These are phyloP conservation scores for Brevimyrus niger DNA, from an alignment of 2,113 vertebrate genomes.

Conservation along the genomic window DNA sequence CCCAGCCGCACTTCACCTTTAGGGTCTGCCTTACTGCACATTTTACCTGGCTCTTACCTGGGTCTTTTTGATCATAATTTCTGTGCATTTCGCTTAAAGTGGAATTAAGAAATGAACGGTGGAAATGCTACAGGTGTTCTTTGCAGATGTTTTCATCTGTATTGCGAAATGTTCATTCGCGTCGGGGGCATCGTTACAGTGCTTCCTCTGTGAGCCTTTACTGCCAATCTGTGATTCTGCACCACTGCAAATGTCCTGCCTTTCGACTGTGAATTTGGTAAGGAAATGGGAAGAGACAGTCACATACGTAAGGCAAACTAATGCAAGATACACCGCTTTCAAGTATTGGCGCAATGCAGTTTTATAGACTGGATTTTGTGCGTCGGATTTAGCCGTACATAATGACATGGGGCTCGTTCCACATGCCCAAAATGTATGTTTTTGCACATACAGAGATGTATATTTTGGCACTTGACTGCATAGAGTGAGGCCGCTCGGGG, in stretches of 20 bases:
- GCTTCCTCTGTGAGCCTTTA: not conserved
- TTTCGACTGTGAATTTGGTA: not conserved
- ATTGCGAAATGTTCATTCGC: not conserved
- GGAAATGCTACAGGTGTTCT: not conserved
- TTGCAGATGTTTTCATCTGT: not conserved
- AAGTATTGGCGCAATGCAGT: not conserved
- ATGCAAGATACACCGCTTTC: not conserved
- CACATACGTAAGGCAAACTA: not conserved
- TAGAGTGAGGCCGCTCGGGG: not conserved
- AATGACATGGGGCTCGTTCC: not conserved
- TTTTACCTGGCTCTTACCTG: not conserved
- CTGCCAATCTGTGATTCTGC: not conserved
- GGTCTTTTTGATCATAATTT: not conserved
- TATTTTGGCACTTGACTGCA: not conserved
- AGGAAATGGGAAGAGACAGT: not conserved
- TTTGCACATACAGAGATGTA: not conserved
- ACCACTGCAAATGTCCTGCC: not conserved
- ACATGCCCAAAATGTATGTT: not conserved
- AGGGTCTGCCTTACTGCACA: not conserved
- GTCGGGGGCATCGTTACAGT: not conserved
- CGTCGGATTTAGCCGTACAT: not conserved
- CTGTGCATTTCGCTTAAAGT: not conserved
- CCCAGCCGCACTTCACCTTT: not conserved
- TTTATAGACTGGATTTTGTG: not conserved
- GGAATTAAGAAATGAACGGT: not conserved